phyloP scores from a whole-genome alignment of 2,888 invertebrate species.

The Agrochola circellaris region DNA sequence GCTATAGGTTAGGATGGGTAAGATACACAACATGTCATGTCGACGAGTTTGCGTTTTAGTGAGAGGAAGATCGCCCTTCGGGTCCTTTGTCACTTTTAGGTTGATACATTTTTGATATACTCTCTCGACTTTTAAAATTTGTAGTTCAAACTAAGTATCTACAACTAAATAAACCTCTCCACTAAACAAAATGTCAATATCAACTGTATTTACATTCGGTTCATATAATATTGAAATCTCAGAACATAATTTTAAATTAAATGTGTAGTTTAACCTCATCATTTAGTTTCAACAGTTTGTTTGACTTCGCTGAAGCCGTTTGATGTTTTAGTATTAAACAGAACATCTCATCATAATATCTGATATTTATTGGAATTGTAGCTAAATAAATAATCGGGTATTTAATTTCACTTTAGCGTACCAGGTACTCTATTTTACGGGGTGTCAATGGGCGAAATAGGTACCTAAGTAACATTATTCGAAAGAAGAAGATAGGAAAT shows the following conservation, averaged over 20 bases:
- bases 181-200: not conserved
- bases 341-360: constrained; percentile 42
- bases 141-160: not conserved
- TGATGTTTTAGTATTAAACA: constrained; percentile 26
- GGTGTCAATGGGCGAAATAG: too few relatives aligned
- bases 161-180: not conserved
- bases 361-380: constrained; percentile 26
- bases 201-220: not conserved
- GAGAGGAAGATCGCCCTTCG: not conserved
- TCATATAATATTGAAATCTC: not conserved
- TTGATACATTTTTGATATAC: not conserved
- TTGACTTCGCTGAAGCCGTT: constrained; percentile 18
- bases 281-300: constrained; percentile 31
- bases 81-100: too few relatives aligned
- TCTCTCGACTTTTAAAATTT: not conserved
- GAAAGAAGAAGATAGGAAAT: too few relatives aligned
- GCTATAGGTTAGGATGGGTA: not conserved
- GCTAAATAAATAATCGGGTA: too few relatives aligned
- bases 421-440: too few relatives aligned
- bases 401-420: too few relatives aligned
- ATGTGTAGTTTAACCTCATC: constrained; percentile 16
- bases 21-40: not conserved
- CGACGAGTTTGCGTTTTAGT: not conserved
- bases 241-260: constrained; percentile 20
- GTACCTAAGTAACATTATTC: too few relatives aligned